Evolutionary conservation across 2,797 vertebrate genomes (phyloP), one percentile per base, ranked within the genome.

Genomic region (Crax fasciolata): DNA sequence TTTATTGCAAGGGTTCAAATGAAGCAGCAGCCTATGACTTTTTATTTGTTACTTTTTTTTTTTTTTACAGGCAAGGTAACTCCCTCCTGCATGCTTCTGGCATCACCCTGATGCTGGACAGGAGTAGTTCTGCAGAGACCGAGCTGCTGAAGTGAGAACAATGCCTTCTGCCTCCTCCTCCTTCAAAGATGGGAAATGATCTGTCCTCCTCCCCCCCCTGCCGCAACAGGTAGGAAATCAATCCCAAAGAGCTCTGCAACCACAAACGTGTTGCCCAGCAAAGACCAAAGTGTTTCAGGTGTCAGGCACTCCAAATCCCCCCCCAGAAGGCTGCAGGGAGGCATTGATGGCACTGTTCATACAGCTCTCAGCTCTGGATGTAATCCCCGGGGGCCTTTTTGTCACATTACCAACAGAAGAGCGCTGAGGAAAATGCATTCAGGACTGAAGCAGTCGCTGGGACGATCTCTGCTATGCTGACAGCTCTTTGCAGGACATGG

Each of bases 1-100:
- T 58, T 62, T 20, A 62, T 17, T 4, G 30, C 1, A 1, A 11
- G 76, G 43, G 48, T 17, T 32, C 2, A 0, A 5, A 9, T 0
- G 0, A 27, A 52, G 43, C 23, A 75, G 35, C 5, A 1, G 6
- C 32, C 54, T 10, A 30, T 32, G 1, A 4, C 48, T 1, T 8
- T 16, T 4, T 16, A 25, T 3, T 6, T n/a, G 30, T 68, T n/a
- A 6, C 43, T 59, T 41, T 49, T 49, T 49, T 12, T n/a, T 61
- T 39, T 27, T 25, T 8, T 11, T 30, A 44, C 30, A 12, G 20
- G 20, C 9, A 2, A 44, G 28, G 28, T 18, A 23, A 8, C 41
- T 44, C 52, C 28, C 52, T n/a, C 19, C 41, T 11, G 8, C 13
- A 7, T 5, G 19, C 13, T n/a, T 28, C 15, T 7, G 7, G 59